Conservation (phyloP, 2,113 vertebrate genomes). For the Hyaena hyaena region DNA sequence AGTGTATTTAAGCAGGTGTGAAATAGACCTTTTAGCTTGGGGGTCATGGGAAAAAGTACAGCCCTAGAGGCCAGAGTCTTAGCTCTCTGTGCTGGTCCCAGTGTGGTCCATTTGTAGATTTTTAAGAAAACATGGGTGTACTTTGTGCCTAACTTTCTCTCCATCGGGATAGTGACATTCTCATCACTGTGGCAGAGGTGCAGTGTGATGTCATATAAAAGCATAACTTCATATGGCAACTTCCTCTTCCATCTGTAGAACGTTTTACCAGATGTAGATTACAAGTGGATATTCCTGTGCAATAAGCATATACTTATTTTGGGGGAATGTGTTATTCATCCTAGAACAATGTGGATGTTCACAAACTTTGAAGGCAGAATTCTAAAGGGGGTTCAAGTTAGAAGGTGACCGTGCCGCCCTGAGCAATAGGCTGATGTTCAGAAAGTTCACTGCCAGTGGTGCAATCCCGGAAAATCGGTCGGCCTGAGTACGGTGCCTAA, state of each 20-base stretch:
- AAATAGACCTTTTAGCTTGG: background rate
- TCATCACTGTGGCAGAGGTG: too few species aligned
- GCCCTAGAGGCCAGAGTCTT: background rate
- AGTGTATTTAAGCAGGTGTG: background rate
- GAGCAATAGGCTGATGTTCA: too few species aligned
- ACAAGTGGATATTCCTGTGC: background rate
- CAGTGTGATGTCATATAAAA: too few species aligned
- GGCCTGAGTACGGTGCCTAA: fast-evolving
- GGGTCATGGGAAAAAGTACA: background rate
- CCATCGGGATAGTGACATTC: background rate
- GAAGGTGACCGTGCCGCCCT: fast-evolving
- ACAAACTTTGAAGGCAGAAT: background rate
- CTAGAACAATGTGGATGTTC: background rate
- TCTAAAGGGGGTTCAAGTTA: background rate
- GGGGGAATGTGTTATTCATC: background rate
- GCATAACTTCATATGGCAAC: background rate
- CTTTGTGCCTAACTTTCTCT: background rate
- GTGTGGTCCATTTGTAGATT: background rate
- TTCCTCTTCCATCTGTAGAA: background rate
- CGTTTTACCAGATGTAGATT: background rate
- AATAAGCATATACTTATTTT: background rate
- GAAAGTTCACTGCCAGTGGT: fast-evolving
- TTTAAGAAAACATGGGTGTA: background rate
- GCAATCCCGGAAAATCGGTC: background rate
- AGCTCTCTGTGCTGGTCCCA: background rate